Conservation (phyloP, 92 coral and sea anemone species). For the Phenganax stokvisi region DNA sequence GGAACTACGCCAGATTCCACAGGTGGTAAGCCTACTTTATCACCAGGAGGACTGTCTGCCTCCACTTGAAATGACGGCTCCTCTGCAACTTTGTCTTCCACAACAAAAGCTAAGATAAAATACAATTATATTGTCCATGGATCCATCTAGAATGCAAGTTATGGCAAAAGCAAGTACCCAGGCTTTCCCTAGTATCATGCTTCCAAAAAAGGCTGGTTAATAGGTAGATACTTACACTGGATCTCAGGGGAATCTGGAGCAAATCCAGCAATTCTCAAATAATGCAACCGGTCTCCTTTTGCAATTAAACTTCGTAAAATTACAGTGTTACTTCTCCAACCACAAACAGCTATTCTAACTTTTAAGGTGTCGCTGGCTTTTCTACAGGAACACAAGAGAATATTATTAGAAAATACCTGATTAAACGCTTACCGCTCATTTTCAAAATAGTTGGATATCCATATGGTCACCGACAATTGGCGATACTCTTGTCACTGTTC, state of each 20-base stretch:
- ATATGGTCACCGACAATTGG: no score
- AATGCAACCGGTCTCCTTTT: conserved; percentile 39
- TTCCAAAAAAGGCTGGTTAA: no score
- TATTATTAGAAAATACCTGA: no score
- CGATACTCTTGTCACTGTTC: no score
- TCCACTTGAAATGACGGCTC: conserved; percentile 25
- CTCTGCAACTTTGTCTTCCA: background rate
- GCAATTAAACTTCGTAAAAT: conserved; percentile 38
- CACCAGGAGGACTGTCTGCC: background rate
- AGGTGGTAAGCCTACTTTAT: background rate
- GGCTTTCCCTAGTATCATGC: no score
- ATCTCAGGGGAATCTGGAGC: conserved; percentile 36
- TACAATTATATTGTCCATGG: no score
- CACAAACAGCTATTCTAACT: conserved; percentile 29
- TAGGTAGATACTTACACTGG: background rate
- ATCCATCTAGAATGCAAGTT: no score
- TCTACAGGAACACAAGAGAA: background rate
- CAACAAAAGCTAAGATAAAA: conserved; percentile 3
- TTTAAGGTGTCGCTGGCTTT: conserved; percentile 18
- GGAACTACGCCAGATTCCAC: background rate
- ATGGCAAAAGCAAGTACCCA: background rate
- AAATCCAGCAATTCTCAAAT: conserved; percentile 24
- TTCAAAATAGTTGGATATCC: no score
- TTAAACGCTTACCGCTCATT: no score
- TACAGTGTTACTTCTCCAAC: conserved; percentile 35